These are phyloP conservation scores for Caenorhabditis afra DNA, from an alignment of 2,888 invertebrate genomes.

Conservation along the genomic window DNA sequence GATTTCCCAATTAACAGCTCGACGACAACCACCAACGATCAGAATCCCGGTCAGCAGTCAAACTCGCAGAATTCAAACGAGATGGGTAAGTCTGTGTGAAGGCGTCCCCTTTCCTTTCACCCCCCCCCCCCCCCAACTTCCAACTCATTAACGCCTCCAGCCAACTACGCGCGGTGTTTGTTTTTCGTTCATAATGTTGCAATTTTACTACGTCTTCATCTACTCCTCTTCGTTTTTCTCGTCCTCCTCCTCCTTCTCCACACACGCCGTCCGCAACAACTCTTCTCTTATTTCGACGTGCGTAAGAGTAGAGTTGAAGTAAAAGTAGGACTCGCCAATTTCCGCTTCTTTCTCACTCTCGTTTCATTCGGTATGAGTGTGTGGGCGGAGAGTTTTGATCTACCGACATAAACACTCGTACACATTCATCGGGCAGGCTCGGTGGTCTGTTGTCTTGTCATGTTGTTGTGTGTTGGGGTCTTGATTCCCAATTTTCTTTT, in stretches of 20 bases:
- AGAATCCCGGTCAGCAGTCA: slow-evolving; percentile 19
- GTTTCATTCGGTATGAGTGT: no score
- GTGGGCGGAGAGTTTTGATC: no score
- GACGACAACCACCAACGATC: slow-evolving; percentile 18
- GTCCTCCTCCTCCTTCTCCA: background rate
- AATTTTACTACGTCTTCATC: slow-evolving; percentile 36
- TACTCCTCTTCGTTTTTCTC: slow-evolving; percentile 12
- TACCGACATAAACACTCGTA: no score
- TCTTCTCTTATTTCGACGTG: background rate
- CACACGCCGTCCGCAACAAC: no score
- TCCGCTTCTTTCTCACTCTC: no score
- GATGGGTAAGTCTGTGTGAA: slow-evolving; percentile 30
- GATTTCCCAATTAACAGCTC: slow-evolving; percentile 57
- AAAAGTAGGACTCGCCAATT: no score
- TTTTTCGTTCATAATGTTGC: slow-evolving; percentile 58
- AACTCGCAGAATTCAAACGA: slow-evolving; percentile 36
- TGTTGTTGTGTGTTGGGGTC: background rate
- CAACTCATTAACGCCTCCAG: slow-evolving; percentile 18
- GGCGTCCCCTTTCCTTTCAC: background rate
- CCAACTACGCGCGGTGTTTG: slow-evolving; percentile 31
- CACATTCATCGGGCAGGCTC: no score
- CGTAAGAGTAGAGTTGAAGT: no score
- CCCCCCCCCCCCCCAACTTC: slow-evolving; percentile 2
- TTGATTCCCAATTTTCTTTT: slow-evolving; percentile 3
- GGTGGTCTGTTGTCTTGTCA: background rate